Evolutionary conservation across 2,888 invertebrate genomes (phyloP), one percentile per base, ranked within the genome.

Genomic region (Scrobipalpa atriplicella): DNA sequence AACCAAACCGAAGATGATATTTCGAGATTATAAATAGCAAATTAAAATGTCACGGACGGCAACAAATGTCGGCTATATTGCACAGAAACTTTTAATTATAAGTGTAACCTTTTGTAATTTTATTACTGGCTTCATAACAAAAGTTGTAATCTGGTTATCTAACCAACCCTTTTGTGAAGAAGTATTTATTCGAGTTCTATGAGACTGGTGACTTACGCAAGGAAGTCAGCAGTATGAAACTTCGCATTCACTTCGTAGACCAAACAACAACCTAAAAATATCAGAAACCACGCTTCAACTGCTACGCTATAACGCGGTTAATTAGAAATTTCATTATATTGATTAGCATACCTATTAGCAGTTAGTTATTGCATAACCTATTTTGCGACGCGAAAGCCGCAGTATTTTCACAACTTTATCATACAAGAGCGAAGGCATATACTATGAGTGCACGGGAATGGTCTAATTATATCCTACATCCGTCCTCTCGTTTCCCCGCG

Each of bases 381-480:
- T 47, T 47, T n/a, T 51, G n/a, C n/a, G 16, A 7, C 21, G 29
- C 51, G 36, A 29, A 19, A 51, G 36, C n/a, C n/a, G 43, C 0
- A 43, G 43, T 11, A 16, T n/a, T 47, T 51, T 29, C 62, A 62
- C 8, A 29, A 51, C 21, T 39, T 61, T 61, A 18, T 38, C 9
- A 38, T n/a, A 38, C 18, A 3, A 39, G n/a, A n/a, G 38, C 36
- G 10, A 61, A 39, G 16, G 43, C 52, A 52, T 62, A 43, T 43
- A 43, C 11, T 10, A 11, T 51, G n/a, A 78, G 76, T 73, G 82
- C 81, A 79, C 79, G 77, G 79, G 75, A 78, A 73, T 74, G 77
- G 77, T 85, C 89, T 90, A 90, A 90, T 89, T 86, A 86, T 90
- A 89, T 74, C 81, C 71, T 39, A 16, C 19, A 63, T 52, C 64